Conservation (phyloP, 2,888 invertebrate species). For the Cosmia pyralina region DNA sequence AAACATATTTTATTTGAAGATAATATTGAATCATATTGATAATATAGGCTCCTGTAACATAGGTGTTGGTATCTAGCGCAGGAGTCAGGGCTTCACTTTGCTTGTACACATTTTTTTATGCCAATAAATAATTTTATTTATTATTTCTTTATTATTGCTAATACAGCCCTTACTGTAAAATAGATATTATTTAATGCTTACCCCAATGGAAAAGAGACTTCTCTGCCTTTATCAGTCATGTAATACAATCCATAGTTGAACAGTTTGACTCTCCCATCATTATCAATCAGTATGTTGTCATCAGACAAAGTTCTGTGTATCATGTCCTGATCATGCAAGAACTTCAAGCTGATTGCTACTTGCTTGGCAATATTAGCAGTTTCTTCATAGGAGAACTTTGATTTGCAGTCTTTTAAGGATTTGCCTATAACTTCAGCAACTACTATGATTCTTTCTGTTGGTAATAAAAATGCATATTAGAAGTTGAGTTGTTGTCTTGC, state of each 20-base stretch:
- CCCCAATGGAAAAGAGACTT: slow-evolving; percentile 97
- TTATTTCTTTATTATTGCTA: too few species aligned
- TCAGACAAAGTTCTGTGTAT: slow-evolving; percentile 95
- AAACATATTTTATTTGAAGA: not conserved
- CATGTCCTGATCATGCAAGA: slow-evolving; percentile 93
- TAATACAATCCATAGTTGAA: slow-evolving; percentile 98
- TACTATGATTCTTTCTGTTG: slow-evolving; percentile 94
- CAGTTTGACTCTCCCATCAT: slow-evolving; percentile 93
- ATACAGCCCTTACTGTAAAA: not conserved
- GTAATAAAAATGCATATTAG: slow-evolving; percentile 62
- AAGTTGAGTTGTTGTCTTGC: not conserved
- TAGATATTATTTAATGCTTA: slow-evolving; percentile 78
- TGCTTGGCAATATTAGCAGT: slow-evolving; percentile 93
- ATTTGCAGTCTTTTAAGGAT: slow-evolving; percentile 90
- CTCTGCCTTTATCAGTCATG: slow-evolving; percentile 96
- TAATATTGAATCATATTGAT: not conserved
- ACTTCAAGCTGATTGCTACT: slow-evolving; percentile 92
- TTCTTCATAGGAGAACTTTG: slow-evolving; percentile 84
- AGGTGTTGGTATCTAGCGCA: too few species aligned
- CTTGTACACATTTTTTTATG: too few species aligned
- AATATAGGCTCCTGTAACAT: too few species aligned
- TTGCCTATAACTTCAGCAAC: slow-evolving; percentile 95
- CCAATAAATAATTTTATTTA: too few species aligned
- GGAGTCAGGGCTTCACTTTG: too few species aligned
- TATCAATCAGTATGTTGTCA: slow-evolving; percentile 95